Conservation (phyloP, 1,140 invertebrate genomes). For the Teleopsis dalmanni region DNA sequence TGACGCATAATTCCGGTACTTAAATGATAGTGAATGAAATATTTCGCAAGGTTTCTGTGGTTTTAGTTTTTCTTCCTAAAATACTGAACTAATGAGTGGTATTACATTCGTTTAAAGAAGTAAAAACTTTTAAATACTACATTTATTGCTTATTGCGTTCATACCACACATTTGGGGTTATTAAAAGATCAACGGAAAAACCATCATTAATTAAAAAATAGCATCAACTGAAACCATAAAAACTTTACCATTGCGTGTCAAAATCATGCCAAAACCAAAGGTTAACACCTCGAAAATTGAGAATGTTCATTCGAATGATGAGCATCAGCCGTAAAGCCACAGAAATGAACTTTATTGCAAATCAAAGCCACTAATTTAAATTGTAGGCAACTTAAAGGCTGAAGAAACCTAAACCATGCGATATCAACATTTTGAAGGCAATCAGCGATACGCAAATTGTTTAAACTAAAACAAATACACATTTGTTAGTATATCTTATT, state of each 20-base stretch:
- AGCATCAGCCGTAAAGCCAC: constrained; percentile 2
- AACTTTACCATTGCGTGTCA: no score
- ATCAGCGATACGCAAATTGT: no score
- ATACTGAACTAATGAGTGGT: no score
- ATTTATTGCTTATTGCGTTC: background rate
- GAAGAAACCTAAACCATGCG: no score
- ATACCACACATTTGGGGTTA: background rate
- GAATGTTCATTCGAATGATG: no score
- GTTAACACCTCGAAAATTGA: constrained; percentile 3
- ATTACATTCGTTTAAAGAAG: no score
- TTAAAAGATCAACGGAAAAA: background rate
- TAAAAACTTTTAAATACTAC: background rate
- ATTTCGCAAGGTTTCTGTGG: no score
- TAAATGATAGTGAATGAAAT: no score
- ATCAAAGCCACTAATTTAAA: constrained; percentile 5
- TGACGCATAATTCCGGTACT: no score
- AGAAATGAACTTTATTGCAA: background rate
- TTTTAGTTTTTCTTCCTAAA: no score
- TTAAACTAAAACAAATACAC: no score
- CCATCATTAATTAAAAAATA: constrained; percentile 1
- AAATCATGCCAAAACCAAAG: constrained; percentile 2
- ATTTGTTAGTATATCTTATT: background rate
- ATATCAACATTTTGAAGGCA: constrained; percentile 5
- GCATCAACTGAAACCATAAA: constrained; percentile 9
- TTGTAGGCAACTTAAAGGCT: background rate